Evolutionary conservation across 2,113 vertebrate species (phyloP), one percentile per base, ranked within the genome.

Genomic region (Ophiodon elongatus): DNA sequence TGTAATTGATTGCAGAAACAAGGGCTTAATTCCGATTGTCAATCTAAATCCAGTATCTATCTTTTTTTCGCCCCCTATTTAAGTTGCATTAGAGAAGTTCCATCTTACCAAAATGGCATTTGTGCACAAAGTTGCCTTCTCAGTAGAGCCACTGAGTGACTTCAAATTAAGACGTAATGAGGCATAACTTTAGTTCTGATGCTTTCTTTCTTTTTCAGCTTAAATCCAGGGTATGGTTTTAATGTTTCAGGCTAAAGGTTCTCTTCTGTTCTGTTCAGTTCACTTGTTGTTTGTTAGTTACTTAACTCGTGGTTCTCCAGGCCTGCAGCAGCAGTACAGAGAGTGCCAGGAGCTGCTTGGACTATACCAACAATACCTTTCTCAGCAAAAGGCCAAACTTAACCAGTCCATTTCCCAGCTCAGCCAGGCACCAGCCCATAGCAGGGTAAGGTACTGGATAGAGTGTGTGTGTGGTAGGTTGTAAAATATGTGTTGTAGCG

Each of bases 301-400:
- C 97, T 99, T 98, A 96, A 99, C 96, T 88, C 23, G 19, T 19
- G 35, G 10, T 76, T 45, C 68, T 88, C 88, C 79, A 99, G 98
- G 96, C 93, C 94, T 99, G 76, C 97, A 98, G 84, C 96, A 96
- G 85, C 98, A 99, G 87, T 99, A 99, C 91, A 96, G 92, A 93
- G 97, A 99, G 92, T 99, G 98, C 85, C 97, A 99, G 94, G 97
- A 99, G 93, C 95, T 99, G 89, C 89, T 99, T 64, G 96, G 94
- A 25, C 97, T 99, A n/a, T 99, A 99, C 94, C 98, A 99, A 93
- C 97, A 97, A 85, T 98, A 98, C 80, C 96, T 99, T 11, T 96
- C 97, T 62, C 97, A 98, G 85, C 97, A 99, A 91, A 97, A 99
- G 84, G 95, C 97, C 27, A 97, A 98, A 74, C 96, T 99, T 17